Evolutionary conservation across 2,797 vertebrate species (phyloP).

Genomic region (Sardinella longiceps): DNA sequence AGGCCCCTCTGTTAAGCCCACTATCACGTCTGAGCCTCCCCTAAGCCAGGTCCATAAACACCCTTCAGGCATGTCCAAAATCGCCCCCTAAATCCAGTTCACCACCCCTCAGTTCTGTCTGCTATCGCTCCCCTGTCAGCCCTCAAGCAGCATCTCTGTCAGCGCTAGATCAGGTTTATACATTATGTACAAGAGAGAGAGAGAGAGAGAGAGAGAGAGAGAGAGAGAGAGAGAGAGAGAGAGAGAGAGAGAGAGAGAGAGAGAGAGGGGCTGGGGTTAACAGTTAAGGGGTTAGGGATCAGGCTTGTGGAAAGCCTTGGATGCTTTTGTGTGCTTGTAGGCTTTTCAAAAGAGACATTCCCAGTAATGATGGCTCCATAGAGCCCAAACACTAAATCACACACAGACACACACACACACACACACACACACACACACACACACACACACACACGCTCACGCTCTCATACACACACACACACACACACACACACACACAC

Average conservation of each 20-base stretch:
- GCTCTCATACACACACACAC: constrained; percentile 23
- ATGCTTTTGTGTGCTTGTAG: constrained; percentile 23
- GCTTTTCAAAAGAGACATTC: constrained; percentile 35
- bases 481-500: constrained; percentile 17
- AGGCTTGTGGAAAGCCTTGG: not conserved
- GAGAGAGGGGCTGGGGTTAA: not conserved
- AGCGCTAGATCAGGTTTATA: not conserved
- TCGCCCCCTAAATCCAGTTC: not conserved
- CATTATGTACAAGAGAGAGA: constrained; percentile 15
- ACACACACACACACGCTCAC: constrained; percentile 25
- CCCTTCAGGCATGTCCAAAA: not conserved
- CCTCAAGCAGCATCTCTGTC: not conserved
- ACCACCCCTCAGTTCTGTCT: not conserved
- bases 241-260: too few species aligned
- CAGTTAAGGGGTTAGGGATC: not conserved
- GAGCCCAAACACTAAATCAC: not conserved
- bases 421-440: not conserved
- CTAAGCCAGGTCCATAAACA: not conserved
- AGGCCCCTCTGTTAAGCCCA: not conserved
- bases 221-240: too few species aligned
- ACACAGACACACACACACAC: not conserved
- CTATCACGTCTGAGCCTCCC: not conserved
- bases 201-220: too few species aligned
- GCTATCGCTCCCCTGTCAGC: not conserved
- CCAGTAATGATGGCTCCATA: constrained; percentile 12